A percentile compares a stretch with the other conserved stretches of the same genome.
Evolutionary conservation across 1,140 invertebrate species (phyloP).

Genomic region (Lordiphosa stackelbergi): DNA sequence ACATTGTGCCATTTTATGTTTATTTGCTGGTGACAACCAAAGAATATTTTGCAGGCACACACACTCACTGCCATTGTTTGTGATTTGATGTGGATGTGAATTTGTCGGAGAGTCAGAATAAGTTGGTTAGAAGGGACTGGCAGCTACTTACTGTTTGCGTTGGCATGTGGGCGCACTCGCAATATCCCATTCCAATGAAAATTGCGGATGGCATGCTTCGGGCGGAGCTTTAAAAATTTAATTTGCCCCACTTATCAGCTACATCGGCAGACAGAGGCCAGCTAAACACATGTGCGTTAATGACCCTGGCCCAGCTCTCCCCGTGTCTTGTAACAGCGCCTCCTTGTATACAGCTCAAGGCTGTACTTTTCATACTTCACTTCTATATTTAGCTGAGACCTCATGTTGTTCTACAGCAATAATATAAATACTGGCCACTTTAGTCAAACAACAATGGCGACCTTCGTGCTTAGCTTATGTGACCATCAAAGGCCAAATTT

Average conservation of each 20-base stretch:
- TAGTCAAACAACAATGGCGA: conserved; percentile 32
- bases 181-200: conserved; percentile 6
- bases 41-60: conserved; percentile 64
- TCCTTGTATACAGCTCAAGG: conserved; percentile 5
- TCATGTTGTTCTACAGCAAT: conserved; percentile 34
- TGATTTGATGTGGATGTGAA: conserved; percentile 26
- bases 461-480: conserved; percentile 41
- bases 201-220: not conserved
- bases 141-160: conserved; percentile 1
- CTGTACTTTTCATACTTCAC: conserved; percentile 13
- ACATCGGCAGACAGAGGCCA: too few species aligned
- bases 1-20: conserved; percentile 54
- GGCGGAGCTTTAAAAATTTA: conserved; percentile 8
- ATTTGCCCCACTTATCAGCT: too few species aligned
- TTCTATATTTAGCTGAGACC: conserved; percentile 55
- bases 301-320: conserved; percentile 17
- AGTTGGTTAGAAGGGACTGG: not conserved
- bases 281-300: conserved; percentile 43
- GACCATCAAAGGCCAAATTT: conserved; percentile 59
- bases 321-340: too few species aligned
- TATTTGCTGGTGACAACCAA: conserved; percentile 52
- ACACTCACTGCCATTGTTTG: conserved; percentile 45
- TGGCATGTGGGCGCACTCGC: not conserved
- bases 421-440: conserved; percentile 35
- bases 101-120: not conserved